Base-by-base conservation (phyloP, 2,113 vertebrate genomes). In the Brienomyrus longianalis region DNA sequence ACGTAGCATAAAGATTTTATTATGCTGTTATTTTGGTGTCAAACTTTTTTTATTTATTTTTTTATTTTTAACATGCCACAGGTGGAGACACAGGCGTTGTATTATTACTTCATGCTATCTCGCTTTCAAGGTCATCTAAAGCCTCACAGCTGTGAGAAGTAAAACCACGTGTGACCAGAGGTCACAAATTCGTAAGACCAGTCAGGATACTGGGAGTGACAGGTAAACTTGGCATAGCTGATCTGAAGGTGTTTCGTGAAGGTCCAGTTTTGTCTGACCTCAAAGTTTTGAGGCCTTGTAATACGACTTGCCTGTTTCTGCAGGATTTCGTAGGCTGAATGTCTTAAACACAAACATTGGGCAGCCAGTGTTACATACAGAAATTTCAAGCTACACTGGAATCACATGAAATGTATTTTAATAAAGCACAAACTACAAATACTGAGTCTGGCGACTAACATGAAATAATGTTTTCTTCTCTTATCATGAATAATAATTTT, bases 351-450 rank as follows among this genome's bases (percentile, higher is more conserved):
- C 27, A 87, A 23, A 52, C n/a, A 56, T 23, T 43, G 31, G 8
- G 19, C 31, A 19, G 27, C 5, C 50, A 6, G 50, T 21, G 35
- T 54, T 9, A 6, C 39, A 87, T 80, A 92, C 92, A 93, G 93
- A 17, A 86, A 91, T 31, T 91, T 90, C 92, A 95, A 91, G 91
- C 92, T 93, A 91, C 91, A 90, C 92, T 89, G 89, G 93, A 92
- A 92, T 95, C 95, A 95, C 95, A 96, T 94, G 94, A 95, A 95
- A 95, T 93, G 93, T 95, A 93, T 94, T 95, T 96, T 96, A 96
- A 96, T 96, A 95, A 95, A 96, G 95, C 96, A 96, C 95, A 95
- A 96, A 93, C 94, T 96, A 96, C 95, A 96, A 94, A 96, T 95
- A 95, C 94, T 95, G 94, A 96, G 94, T 96, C 95, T 94, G 94